Percentiles rank a stretch among this genome's conserved stretches.
These are phyloP conservation scores for Ophion obscuratus DNA, from an alignment of 2,888 invertebrate genomes.

Conservation along the genomic window DNA sequence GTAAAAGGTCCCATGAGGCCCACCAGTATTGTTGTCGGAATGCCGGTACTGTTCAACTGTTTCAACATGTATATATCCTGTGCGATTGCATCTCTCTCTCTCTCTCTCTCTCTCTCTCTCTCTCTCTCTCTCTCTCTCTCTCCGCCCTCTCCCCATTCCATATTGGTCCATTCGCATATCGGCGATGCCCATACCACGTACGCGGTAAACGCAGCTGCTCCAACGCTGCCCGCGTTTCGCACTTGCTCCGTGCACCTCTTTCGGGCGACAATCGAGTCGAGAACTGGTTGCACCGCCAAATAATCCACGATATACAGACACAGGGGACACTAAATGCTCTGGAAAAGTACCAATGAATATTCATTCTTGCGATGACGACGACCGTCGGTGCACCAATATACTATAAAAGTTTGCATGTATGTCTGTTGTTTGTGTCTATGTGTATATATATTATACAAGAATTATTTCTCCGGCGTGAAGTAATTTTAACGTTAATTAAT, in stretches of 20 bases:
- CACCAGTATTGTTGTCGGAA: constrained; percentile 3
- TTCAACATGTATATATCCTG: constrained; percentile 18
- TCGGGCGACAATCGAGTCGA: constrained; percentile 58
- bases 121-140: constrained; percentile 22
- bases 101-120: constrained; percentile 6
- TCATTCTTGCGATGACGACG: constrained; percentile 62
- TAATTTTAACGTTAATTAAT: constrained; percentile 70
- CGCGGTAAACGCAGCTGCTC: constrained; percentile 61
- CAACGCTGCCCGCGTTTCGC: constrained; percentile 54
- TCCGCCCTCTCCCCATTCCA: constrained; percentile 32
- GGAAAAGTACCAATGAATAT: constrained; percentile 68
- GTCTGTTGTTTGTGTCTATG: constrained; percentile 7
- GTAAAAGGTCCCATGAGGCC: constrained; percentile 60
- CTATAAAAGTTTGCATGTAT: constrained; percentile 15
- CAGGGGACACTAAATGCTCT: constrained; percentile 58
- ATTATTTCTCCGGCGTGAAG: constrained; percentile 66
- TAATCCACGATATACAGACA: constrained; percentile 46
- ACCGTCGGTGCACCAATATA: constrained; percentile 51
- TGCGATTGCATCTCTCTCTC: too few species aligned
- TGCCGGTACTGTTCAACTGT: constrained; percentile 19
- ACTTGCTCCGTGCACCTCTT: constrained; percentile 50
- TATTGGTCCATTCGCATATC: constrained; percentile 31
- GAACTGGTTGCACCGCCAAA: constrained; percentile 49
- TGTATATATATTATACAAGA: constrained; percentile 62
- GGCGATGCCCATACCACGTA: constrained; percentile 58